Evolutionary conservation across 1,140 invertebrate genomes (phyloP).

Genomic region (Drosophila persimilis): DNA sequence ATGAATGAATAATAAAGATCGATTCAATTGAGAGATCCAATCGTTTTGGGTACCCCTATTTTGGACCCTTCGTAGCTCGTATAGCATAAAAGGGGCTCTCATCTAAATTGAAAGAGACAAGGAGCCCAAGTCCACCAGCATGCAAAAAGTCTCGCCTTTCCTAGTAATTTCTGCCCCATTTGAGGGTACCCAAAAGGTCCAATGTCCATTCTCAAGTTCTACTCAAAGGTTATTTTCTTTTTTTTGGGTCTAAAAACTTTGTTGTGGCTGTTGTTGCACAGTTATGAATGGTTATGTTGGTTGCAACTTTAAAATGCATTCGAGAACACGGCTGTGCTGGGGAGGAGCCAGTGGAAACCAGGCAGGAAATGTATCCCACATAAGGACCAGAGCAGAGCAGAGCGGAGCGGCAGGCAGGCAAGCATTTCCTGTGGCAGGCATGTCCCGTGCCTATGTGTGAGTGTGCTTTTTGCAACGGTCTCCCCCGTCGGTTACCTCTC

Average conservation of each 20-base stretch:
- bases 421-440: slow-evolving; percentile 53
- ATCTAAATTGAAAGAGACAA: no score
- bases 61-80: no score
- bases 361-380: slow-evolving; percentile 69
- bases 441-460: slow-evolving; percentile 12
- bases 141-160: no score
- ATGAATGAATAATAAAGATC: no score
- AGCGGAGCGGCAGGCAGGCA: slow-evolving; percentile 26
- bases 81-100: no score
- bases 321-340: slow-evolving; percentile 42
- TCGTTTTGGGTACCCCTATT: no score
- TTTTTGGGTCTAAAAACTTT: slow-evolving; percentile 45
- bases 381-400: slow-evolving; percentile 51
- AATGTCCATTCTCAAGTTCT: slow-evolving; percentile 19
- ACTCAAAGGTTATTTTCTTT: slow-evolving; percentile 29
- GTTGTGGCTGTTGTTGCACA: slow-evolving; percentile 35
- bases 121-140: no score
- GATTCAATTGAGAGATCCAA: no score
- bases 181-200: not conserved
- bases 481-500: not conserved
- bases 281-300: slow-evolving; percentile 36
- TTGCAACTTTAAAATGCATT: slow-evolving; percentile 70
- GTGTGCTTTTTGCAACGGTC: slow-evolving; percentile 23
- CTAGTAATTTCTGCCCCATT: slow-evolving; percentile 13
- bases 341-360: not conserved